Base-by-base conservation (phyloP, 2,888 invertebrate genomes). In the Microdon myrmicae region DNA sequence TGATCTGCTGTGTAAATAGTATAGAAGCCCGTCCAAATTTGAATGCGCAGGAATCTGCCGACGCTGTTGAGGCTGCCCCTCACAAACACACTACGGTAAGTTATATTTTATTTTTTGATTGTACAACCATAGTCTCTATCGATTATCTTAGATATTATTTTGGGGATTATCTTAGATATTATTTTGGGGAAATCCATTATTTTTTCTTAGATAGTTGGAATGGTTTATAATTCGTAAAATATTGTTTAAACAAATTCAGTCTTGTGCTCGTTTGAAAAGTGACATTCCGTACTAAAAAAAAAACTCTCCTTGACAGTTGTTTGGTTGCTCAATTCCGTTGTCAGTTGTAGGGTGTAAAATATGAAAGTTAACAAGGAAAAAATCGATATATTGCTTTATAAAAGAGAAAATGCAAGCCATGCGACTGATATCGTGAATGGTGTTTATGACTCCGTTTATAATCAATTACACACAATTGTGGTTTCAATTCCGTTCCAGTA, bases 11-110 rank as follows among this genome's bases (percentile, higher is more conserved):
- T 54, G 17, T 72, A 3, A 67, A 67, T 67, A 70, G 73, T 64
- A 72, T 71, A 54, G 76, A 77, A 59, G 77, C 73, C 64, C 76
- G 79, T 69, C 79, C 79, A 68, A 78, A 79, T 67, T 44, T 67
- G 28, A 69, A 58, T 34, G 29, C 51, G 12, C 47, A n/a, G 9
- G 14, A 6, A n/a, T n/a, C n/a, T n/a, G n/a, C n/a, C n/a, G n/a
- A n/a, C n/a, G n/a, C n/a, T n/a, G n/a, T n/a, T n/a, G n/a, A n/a
- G n/a, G n/a, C n/a, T n/a, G n/a, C n/a, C n/a, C n/a, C 14, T 5
- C 37, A 32, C 5, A 25, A 28, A 29, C 35, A 35, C 37, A 19
- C 7, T n/a, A 44, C 48, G 13, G 64, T 66, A 28, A 58, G 64
- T 66, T 39, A n/a, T 20, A 20, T 7, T 28, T 29, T 37, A 22